phyloP scores from a whole-genome alignment of 2,113 vertebrate genomes.

The Entelurus aequoreus region DNA sequence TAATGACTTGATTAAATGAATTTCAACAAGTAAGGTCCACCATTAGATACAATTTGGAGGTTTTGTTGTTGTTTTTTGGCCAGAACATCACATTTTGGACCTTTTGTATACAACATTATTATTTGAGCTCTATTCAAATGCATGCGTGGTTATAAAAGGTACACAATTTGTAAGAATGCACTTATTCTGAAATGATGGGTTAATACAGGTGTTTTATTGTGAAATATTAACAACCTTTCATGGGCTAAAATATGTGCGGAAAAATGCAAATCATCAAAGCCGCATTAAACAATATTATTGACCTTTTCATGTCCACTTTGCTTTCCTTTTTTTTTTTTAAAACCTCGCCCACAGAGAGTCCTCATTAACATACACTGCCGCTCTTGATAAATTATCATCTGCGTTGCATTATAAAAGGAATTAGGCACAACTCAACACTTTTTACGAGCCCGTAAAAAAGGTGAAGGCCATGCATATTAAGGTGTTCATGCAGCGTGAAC shows the following conservation, averaged over 20 bases:
- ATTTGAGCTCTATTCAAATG: background rate
- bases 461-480: slow-evolving; percentile 90
- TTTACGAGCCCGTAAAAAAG: slow-evolving; percentile 90
- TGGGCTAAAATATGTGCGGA: slow-evolving; percentile 17
- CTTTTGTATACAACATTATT: background rate
- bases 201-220: background rate
- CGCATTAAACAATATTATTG: slow-evolving; percentile 73
- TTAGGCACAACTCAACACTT: slow-evolving; percentile 87
- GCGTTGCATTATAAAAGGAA: slow-evolving; percentile 89
- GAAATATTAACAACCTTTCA: background rate
- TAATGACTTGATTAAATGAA: too few species aligned
- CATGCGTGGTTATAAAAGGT: background rate
- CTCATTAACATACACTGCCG: slow-evolving; percentile 80
- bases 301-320: slow-evolving; percentile 62
- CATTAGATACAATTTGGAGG: too few species aligned
- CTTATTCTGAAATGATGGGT: background rate
- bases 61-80: too few species aligned
- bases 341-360: slow-evolving; percentile 41
- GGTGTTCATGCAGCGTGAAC: slow-evolving; percentile 89
- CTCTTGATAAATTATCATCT: slow-evolving; percentile 87
- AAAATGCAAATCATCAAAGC: slow-evolving; percentile 59
- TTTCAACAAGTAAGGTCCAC: too few species aligned
- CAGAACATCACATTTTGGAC: too few species aligned
- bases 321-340: slow-evolving; percentile 48
- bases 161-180: too few species aligned